These are phyloP conservation scores for Bovichtus variegatus DNA, from an alignment of 2,797 vertebrate species.

Conservation along the genomic window DNA sequence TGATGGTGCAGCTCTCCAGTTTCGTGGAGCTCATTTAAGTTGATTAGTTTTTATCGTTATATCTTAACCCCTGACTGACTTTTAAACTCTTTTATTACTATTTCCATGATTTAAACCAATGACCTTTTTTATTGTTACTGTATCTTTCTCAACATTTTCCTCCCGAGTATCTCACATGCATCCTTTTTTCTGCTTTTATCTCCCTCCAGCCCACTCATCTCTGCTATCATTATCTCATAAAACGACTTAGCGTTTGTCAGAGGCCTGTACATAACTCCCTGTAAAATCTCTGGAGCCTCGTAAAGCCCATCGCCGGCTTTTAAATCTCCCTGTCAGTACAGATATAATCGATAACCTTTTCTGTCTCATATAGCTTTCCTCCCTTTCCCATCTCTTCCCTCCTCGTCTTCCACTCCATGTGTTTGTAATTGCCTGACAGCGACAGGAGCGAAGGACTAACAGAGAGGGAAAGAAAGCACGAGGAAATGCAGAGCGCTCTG, in stretches of 20 bases:
- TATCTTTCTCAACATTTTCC: not conserved
- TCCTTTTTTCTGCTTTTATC: slow-evolving; percentile 1
- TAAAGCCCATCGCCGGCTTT: slow-evolving; percentile 37
- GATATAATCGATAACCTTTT: slow-evolving; percentile 44
- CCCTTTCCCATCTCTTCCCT: slow-evolving; percentile 6
- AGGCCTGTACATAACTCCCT: slow-evolving; percentile 20
- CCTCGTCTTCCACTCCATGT: slow-evolving; percentile 39
- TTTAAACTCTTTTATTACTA: not conserved
- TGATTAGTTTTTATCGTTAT: not conserved
- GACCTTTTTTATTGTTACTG: not conserved
- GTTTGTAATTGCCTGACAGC: slow-evolving; percentile 60
- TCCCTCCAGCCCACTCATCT: slow-evolving; percentile 7
- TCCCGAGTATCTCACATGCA: not conserved
- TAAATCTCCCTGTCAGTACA: slow-evolving; percentile 54
- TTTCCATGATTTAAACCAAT: not conserved
- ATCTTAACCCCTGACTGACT: not conserved
- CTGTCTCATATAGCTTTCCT: slow-evolving; percentile 35
- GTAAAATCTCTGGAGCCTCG: slow-evolving; percentile 39
- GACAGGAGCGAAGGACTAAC: slow-evolving; percentile 42
- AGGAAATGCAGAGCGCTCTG: slow-evolving; percentile 50
- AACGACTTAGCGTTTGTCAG: slow-evolving; percentile 48
- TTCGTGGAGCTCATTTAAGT: not conserved
- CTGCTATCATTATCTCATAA: slow-evolving; percentile 54
- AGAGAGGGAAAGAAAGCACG: slow-evolving; percentile 26
- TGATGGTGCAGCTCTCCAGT: not conserved